phyloP scores from a whole-genome alignment of 2,797 vertebrate genomes.

The Scleropages formosus region DNA sequence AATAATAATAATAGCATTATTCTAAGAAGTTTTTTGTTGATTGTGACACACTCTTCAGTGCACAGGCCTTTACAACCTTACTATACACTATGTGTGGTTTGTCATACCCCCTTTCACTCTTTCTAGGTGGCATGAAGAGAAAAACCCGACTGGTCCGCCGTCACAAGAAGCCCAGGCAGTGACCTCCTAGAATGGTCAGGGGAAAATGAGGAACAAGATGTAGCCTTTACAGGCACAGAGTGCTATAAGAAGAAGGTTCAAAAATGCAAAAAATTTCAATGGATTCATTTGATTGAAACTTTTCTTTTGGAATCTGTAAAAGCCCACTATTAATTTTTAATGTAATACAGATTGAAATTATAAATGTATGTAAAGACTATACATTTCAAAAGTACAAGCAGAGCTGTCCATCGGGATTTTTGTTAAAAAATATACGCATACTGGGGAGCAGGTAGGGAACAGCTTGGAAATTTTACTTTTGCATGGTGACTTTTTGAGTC shows the following conservation, averaged over 20 bases:
- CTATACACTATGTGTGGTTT: neutral
- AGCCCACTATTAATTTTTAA: neutral
- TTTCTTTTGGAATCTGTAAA: conserved; percentile 1
- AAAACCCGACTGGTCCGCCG: conserved; percentile 35
- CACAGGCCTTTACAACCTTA: neutral
- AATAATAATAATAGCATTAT: neutral
- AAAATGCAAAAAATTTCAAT: neutral
- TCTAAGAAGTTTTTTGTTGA: neutral
- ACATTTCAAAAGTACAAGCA: neutral
- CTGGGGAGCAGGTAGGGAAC: neutral
- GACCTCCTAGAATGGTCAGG: conserved; percentile 14
- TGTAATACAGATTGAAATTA: conserved; percentile 21
- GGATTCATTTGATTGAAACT: neutral
- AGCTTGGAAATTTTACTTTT: conserved; percentile 27
- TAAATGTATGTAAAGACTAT: conserved; percentile 18
- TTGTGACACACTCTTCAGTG: neutral
- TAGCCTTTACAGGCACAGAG: neutral
- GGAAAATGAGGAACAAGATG: neutral
- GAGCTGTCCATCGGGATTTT: neutral
- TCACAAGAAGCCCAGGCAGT: conserved; percentile 36
- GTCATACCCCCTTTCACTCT: neutral
- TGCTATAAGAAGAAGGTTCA: neutral
- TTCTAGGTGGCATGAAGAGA: conserved; percentile 37
- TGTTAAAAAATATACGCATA: neutral
- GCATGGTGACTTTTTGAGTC: conserved; percentile 29